phyloP scores from a whole-genome alignment of 2,113 vertebrate species.

The Sorex araneus region DNA sequence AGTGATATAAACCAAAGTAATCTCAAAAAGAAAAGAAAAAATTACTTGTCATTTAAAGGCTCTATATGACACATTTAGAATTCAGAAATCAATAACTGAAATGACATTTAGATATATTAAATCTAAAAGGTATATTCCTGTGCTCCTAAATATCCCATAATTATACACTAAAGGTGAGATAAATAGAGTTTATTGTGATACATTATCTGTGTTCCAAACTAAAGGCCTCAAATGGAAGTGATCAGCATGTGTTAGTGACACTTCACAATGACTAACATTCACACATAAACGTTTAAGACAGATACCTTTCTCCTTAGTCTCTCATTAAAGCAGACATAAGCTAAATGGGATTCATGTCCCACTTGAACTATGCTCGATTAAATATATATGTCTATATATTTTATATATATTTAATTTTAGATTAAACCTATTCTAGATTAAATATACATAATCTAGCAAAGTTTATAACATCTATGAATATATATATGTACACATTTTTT shows the following conservation, averaged over 20 bases:
- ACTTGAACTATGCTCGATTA: slow-evolving; percentile 21
- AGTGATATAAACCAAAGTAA: too few species aligned
- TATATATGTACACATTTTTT: too few species aligned
- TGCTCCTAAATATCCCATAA: neutral
- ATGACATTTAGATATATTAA: neutral
- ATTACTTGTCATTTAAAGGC: neutral
- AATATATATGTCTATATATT: too few species aligned
- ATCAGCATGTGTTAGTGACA: too few species aligned
- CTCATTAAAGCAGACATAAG: slow-evolving; percentile 6
- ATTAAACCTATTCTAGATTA: slow-evolving; percentile 39
- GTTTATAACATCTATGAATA: too few species aligned
- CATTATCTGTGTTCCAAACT: neutral
- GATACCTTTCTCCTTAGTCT: slow-evolving; percentile 6
- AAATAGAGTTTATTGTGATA: neutral
- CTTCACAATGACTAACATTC: neutral
- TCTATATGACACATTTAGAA: neutral
- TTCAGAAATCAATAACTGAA: slow-evolving; percentile 35
- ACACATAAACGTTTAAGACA: neutral
- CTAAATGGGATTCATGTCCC: neutral
- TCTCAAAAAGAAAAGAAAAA: too few species aligned
- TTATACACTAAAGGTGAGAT: neutral
- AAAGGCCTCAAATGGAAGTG: neutral
- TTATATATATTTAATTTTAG: too few species aligned
- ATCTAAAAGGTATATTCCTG: neutral
- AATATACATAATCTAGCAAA: slow-evolving; percentile 24